These are phyloP conservation scores for Nannospalax galili DNA, from an alignment of 2,113 vertebrate genomes.

Conservation along the genomic window DNA sequence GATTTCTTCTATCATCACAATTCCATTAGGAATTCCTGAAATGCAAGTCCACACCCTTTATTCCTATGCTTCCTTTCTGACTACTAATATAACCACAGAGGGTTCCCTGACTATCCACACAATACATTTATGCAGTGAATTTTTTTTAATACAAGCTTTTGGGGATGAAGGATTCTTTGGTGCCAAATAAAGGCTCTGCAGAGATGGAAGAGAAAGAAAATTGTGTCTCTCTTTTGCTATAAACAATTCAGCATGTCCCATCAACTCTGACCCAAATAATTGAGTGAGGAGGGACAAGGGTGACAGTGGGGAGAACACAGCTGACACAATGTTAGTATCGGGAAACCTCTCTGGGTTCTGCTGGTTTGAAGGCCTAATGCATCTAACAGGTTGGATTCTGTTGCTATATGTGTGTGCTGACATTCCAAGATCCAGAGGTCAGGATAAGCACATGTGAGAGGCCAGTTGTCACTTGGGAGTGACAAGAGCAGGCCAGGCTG, in stretches of 20 bases:
- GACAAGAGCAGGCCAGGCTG: neutral
- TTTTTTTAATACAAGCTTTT: neutral
- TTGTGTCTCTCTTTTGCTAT: neutral
- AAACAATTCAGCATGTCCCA: neutral
- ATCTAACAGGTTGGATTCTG: conserved; percentile 39
- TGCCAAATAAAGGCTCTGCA: neutral
- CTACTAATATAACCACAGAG: neutral
- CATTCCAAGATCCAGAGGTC: conserved; percentile 65
- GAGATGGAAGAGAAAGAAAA: neutral
- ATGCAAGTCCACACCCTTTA: neutral
- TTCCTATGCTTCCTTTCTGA: neutral
- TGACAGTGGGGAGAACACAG: neutral
- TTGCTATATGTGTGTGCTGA: neutral
- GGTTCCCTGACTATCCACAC: neutral
- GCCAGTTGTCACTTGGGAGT: neutral
- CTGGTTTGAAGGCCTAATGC: conserved; percentile 2
- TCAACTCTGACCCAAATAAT: neutral
- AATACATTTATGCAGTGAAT: neutral
- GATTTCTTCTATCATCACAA: neutral
- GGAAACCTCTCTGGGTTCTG: neutral
- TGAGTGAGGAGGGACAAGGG: neutral
- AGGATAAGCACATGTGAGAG: conserved; percentile 23
- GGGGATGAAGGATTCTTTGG: neutral
- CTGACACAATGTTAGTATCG: neutral
- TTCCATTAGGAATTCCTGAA: neutral